Conservation (phyloP, 1,140 invertebrate species). For the Habropoda laboriosa region DNA sequence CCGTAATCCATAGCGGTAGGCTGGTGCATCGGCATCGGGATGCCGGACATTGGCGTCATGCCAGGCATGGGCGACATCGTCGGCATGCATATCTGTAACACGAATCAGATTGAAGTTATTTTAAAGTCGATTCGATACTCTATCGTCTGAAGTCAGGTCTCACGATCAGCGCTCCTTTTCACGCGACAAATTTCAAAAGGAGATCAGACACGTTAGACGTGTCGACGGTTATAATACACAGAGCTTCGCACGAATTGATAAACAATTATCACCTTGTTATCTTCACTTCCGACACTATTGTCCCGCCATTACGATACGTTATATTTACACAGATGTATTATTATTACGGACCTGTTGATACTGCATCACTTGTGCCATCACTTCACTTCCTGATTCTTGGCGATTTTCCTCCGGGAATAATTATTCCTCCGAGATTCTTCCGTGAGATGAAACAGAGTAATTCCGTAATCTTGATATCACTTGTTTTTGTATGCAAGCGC, state of each 20-base stretch:
- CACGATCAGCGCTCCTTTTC: no score
- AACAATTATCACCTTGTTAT: no score
- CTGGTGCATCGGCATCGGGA: slow-evolving; percentile 70
- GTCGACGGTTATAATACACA: no score
- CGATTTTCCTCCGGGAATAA: no score
- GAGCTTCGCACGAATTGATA: no score
- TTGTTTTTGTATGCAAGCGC: background rate
- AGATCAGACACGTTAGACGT: no score
- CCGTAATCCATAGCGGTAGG: slow-evolving; percentile 68
- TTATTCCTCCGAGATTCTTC: no score
- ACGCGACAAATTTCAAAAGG: no score
- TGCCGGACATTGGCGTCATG: slow-evolving; percentile 68
- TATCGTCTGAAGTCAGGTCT: background rate
- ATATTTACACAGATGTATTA: background rate
- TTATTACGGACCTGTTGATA: slow-evolving; percentile 72
- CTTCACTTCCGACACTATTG: background rate
- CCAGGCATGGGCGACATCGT: slow-evolving; percentile 71
- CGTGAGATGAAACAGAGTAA: background rate
- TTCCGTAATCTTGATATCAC: slow-evolving; percentile 14
- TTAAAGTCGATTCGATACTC: no score
- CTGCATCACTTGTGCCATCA: slow-evolving; percentile 73
- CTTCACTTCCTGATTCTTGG: slow-evolving; percentile 19
- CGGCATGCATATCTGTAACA: slow-evolving; percentile 71
- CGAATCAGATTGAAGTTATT: slow-evolving; percentile 17
- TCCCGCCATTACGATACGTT: background rate